Percentiles rank a stretch among this genome's conserved stretches.
These are phyloP conservation scores for Timema podura DNA, from an alignment of 2,888 invertebrate genomes.

Conservation along the genomic window DNA sequence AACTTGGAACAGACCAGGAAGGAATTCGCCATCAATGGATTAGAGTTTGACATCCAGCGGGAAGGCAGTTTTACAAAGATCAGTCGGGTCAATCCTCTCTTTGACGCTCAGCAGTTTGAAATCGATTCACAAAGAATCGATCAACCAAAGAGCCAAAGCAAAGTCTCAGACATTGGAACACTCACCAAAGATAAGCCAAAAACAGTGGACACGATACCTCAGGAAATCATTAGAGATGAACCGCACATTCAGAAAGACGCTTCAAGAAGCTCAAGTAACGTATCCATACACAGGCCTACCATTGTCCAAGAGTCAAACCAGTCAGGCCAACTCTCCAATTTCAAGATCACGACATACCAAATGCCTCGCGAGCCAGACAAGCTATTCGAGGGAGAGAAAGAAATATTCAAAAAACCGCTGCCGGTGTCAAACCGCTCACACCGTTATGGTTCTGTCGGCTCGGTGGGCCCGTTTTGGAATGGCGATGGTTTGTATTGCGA, in stretches of 20 bases:
- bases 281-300: neutral
- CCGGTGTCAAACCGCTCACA: slow-evolving; percentile 3
- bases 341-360: slow-evolving; percentile 37
- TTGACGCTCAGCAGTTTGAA: slow-evolving; percentile 12
- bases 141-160: slow-evolving; percentile 33
- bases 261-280: neutral
- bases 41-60: neutral
- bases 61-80: neutral
- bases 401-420: slow-evolving; percentile 16
- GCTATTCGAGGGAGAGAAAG: slow-evolving; percentile 18
- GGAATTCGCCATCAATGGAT: neutral
- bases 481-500: too few relatives aligned
- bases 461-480: neutral
- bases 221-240: neutral
- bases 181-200: neutral
- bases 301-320: slow-evolving; percentile 14
- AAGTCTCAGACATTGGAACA: slow-evolving; percentile 33
- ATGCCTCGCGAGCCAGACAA: slow-evolving; percentile 20
- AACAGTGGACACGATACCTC: slow-evolving; percentile 7
- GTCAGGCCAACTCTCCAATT: slow-evolving; percentile 34
- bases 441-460: slow-evolving; percentile 9
- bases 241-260: neutral
- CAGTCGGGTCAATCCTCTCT: slow-evolving; percentile 13
- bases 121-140: neutral
- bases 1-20: neutral